These are phyloP conservation scores for Kobus ellipsiprymnus DNA, from an alignment of 2,113 vertebrate species.

Conservation along the genomic window DNA sequence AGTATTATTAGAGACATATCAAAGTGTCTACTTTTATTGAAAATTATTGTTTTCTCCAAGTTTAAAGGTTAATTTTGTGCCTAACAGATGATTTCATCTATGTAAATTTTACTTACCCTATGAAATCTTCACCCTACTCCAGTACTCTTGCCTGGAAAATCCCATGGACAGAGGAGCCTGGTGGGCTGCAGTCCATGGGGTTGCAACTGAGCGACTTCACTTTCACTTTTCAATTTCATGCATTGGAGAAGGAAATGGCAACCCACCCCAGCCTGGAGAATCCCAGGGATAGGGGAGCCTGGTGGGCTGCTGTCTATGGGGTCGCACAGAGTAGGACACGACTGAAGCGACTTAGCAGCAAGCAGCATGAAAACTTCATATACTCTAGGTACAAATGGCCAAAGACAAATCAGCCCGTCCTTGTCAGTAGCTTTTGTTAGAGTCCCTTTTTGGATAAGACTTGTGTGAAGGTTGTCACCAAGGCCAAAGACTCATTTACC, in stretches of 20 bases:
- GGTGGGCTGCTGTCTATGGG: no score
- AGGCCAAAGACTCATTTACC: background rate
- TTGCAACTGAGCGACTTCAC: no score
- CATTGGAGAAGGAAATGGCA: no score
- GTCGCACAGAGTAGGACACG: no score
- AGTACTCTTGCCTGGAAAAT: no score
- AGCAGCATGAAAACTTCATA: background rate
- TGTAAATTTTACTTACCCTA: background rate
- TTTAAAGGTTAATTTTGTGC: background rate
- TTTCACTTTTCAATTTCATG: no score
- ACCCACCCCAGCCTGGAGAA: no score
- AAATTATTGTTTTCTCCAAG: background rate
- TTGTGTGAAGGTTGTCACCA: background rate
- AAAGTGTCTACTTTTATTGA: background rate
- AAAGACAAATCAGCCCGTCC: background rate
- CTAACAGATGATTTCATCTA: background rate
- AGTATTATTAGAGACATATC: background rate
- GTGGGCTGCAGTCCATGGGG: no score
- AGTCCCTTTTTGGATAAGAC: background rate
- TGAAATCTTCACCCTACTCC: background rate
- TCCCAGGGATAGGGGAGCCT: no score
- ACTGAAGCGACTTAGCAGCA: no score
- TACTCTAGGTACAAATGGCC: background rate
- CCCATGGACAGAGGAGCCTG: no score
- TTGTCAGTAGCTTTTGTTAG: background rate